Base-by-base conservation (phyloP, 2,888 invertebrate genomes). In the Azorinus chamasolen region DNA sequence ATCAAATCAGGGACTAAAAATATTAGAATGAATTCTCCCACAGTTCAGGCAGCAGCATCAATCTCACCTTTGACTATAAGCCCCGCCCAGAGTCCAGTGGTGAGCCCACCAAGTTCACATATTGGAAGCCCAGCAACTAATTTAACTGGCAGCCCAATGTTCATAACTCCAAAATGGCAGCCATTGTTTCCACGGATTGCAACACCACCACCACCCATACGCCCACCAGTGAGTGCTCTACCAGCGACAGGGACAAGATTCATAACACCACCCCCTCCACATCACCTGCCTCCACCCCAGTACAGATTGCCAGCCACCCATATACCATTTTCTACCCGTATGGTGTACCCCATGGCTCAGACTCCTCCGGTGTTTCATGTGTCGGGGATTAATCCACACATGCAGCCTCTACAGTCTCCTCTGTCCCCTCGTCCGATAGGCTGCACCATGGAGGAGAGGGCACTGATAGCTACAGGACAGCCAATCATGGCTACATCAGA, bases 91-190 rank as follows among this genome's bases (percentile, higher is more conserved):
- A 72, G 77, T 48, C 72, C 77, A 32, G 46, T 58, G 1, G 25
- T 68, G 2, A 65, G 70, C 24, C 65, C 71, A 32, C 55, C 65
- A 48, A 8, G 39, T 5, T 46, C 59, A 16, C 16, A 45, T 2
- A 45, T 62, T 24, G 61, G 46, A 16, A 57, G 66, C 32, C 62
- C 70, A 22, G 65, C 51, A n/a, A 45, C 69, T 12, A 25, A 16
- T 25, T 54, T 70, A 3, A 57, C 79, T 24, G 79, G 75, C 4
- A 75, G 70, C 50, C 84, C 84, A 2, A 71, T 80, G 68, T 84
- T 84, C 54, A 70, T 82, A n/a, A 84, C 79, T 6, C 79, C 77
- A 16, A 82, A 78, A 45, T 77, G 77, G 74, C 64, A 50, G 25
- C 69, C 51, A 53, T 6, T 32, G 5, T 32, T 32, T 32, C 32